Evolutionary conservation across 1,140 invertebrate genomes (phyloP).

Genomic region (Drosophila saltans): DNA sequence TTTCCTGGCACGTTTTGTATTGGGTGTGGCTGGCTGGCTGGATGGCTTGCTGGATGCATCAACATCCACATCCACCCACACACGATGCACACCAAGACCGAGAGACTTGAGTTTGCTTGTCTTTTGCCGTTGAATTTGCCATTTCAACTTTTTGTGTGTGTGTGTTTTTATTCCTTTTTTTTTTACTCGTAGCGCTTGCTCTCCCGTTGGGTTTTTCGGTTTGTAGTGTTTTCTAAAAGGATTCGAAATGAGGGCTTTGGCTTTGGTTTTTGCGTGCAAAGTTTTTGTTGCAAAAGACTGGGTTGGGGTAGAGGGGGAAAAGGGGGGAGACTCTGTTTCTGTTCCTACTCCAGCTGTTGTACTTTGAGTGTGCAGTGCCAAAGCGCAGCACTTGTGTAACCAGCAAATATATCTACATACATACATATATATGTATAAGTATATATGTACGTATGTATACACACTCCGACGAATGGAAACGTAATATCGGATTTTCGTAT

Average conservation of each 20-base stretch:
- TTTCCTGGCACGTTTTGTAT: conserved; percentile 63
- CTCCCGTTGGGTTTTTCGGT: conserved; percentile 30
- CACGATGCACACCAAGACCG: conserved; percentile 17
- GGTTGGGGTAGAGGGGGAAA: no score
- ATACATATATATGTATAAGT: conserved; percentile 12
- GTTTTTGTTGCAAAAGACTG: conserved; percentile 41
- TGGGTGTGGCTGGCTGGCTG: conserved; percentile 46
- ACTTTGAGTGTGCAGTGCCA: conserved; percentile 67
- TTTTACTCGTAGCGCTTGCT: conserved; percentile 17
- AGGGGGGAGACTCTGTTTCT: neutral
- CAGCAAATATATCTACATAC: conserved; percentile 40
- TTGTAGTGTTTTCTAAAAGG: conserved; percentile 62
- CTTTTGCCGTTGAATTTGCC: conserved; percentile 64
- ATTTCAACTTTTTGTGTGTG: conserved; percentile 59
- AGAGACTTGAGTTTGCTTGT: conserved; percentile 48
- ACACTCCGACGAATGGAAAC: conserved; percentile 60
- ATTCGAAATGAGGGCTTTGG: conserved; percentile 56
- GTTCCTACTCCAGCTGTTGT: conserved; percentile 24
- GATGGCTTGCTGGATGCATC: conserved; percentile 28
- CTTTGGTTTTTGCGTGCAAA: conserved; percentile 67
- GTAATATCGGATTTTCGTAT: conserved; percentile 79
- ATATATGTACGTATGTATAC: neutral
- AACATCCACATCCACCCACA: conserved; percentile 25
- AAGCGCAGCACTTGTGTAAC: conserved; percentile 74
- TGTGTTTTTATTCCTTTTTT: conserved; percentile 8